Base-by-base conservation (phyloP, 2,113 vertebrate species). In the Eclectus roratus region DNA sequence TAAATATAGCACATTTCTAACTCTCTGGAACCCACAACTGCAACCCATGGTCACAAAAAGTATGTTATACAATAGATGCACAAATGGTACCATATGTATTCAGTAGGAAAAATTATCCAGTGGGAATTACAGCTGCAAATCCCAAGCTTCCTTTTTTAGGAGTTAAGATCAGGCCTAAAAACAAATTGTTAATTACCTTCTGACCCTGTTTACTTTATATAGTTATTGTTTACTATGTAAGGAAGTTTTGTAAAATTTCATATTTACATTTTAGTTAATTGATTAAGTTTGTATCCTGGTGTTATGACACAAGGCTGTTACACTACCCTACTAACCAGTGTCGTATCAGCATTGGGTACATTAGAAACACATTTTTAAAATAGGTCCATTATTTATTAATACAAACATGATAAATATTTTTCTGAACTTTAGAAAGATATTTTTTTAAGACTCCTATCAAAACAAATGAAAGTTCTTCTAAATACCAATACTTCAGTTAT, bases 111-210 rank as follows among this genome's bases (percentile, higher is more conserved):
- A 89, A 63, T 1, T 46, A 71, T 92, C 52, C 50, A 80, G 49
- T 71, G 28, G 31, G 47, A 68, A 95, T 82, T 94, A 92, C 10
- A 88, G 19, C 68, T 58, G 7, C 71, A 96, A 64, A 86, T 52
- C 49, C 37, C 13, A 43, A 58, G 68, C 24, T 85, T 73, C 86
- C 43, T 91, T 73, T 88, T 85, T 89, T 94, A 91, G 93, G 94
- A 89, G 58, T 76, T 95, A 71, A 94, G 24, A 94, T 80, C 37
- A 97, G 49, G 52, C 60, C 88, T 93, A 87, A 50, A 88, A 60
- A 11, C 10, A 94, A 80, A 77, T 83, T 91, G 52, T 31, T 79
- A 23, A 33, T 70, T 94, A 25, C 31, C 80, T 88, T 80, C 74
- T 66, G 46, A 90, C 84, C 14, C 89, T 94, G 63, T 88, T 88